Evolutionary conservation across 2,888 invertebrate genomes (phyloP).

Genomic region (Eupelmus urozonus): DNA sequence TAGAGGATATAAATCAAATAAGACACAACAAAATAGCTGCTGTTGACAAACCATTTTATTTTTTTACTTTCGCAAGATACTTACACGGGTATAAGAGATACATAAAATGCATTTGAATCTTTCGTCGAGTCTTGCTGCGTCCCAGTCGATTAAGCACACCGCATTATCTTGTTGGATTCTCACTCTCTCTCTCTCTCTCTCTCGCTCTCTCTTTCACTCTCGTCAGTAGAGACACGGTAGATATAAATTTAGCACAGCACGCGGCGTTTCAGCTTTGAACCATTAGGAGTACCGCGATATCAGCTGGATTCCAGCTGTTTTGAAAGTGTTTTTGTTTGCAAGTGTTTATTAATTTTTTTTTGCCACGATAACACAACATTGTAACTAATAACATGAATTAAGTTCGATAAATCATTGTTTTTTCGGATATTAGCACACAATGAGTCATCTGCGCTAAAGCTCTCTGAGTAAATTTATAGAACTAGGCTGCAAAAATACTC

Average conservation of each 20-base stretch:
- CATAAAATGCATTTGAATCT: slow-evolving; percentile 31
- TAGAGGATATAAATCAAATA: background rate
- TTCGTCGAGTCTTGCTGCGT: background rate
- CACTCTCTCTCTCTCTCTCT: background rate
- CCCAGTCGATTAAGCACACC: background rate
- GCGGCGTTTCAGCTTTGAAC: background rate
- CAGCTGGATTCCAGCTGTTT: background rate
- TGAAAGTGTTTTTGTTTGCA: background rate
- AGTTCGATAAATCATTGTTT: background rate
- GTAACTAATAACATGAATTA: background rate
- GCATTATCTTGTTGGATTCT: background rate
- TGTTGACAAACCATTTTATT: slow-evolving; percentile 3
- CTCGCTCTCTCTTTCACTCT: background rate
- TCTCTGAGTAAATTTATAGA: background rate
- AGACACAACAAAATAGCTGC: background rate
- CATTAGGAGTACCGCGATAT: background rate
- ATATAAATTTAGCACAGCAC: slow-evolving; percentile 13
- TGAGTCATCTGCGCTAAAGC: too few species aligned
- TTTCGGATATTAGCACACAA: too few species aligned
- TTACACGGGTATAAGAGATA: slow-evolving; percentile 32
- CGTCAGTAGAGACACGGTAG: background rate
- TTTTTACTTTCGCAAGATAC: slow-evolving; percentile 43
- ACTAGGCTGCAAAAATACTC: background rate
- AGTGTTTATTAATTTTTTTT: background rate
- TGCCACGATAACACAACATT: slow-evolving; percentile 22